Evolutionary conservation across 2,888 invertebrate species (phyloP), one percentile per base, ranked within the genome.

Genomic region (Campoplex capitator): DNA sequence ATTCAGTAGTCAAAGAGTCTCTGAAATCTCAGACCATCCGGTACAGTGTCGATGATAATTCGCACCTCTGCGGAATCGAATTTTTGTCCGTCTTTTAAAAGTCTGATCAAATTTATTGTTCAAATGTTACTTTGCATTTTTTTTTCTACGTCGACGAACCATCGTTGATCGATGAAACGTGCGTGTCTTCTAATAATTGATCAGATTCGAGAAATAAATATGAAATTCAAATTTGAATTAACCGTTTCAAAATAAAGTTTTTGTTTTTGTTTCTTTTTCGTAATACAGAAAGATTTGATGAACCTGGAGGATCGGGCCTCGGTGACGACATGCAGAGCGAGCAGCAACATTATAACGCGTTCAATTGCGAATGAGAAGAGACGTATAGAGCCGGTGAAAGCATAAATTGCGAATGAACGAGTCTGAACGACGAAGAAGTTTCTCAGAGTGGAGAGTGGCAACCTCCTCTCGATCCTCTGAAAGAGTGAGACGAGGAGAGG

Each of bases 371-470:
- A 83, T 68, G 83, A 62, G 68, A 86, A 83, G 73, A 45, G 70
- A 48, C 56, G 62, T 54, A 80, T 35, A 75, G 62, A 23, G 23
- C 0, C 23, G 23, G 54, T 71, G 67, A 23, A 45, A 65, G 76
- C 71, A 80, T 83, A 81, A 83, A 80, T 84, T 76, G 86, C 58
- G 83, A 86, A 80, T 80, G 75, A 83, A 83, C 83, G 83, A 83
- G 76, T 77, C 73, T 83, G 80, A 76, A 80, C 80, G 54, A 73
- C n/a, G 73, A 58, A 70, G 77, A 76, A 38, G 71, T 80, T 83
- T 38, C 83, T 56, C 45, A 70, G 75, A 71, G 3, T 1, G 38
- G 38, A 23, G 38, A 38, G 67, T 62, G 62, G 32, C 62, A 32
- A 32, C 6, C 28, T 32, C 80, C 45, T 65, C 67, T 65, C 67